Conservation (phyloP, 2,888 invertebrate species). For the Dusona sp. region DNA sequence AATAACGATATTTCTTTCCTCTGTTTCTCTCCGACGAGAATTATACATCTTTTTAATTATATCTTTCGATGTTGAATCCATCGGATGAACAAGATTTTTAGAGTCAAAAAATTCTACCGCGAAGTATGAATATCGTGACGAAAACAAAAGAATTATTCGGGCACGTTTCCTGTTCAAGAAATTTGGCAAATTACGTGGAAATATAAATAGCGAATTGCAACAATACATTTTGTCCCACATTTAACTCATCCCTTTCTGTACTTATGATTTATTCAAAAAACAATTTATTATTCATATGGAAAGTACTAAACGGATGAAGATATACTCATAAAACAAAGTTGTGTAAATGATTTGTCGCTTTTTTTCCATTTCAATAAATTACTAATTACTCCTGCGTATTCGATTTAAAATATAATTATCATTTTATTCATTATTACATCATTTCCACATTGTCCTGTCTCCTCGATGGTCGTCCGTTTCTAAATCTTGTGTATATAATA, state of each 20-base stretch:
- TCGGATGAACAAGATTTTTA: background rate
- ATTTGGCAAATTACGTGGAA: background rate
- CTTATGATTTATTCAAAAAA: background rate
- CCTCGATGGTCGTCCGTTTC: background rate
- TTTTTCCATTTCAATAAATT: background rate
- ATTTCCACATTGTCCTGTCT: background rate
- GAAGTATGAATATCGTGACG: background rate
- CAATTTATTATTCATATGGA: background rate
- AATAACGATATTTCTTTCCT: background rate
- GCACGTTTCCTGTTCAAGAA: background rate
- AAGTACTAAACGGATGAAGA: background rate
- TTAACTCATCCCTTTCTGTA: background rate
- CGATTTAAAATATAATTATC: background rate
- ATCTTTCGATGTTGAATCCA: background rate
- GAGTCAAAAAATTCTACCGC: background rate
- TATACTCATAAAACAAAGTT: background rate
- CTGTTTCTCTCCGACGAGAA: background rate
- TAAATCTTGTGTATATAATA: background rate
- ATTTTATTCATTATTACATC: background rate
- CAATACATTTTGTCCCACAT: background rate
- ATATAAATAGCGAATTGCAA: background rate
- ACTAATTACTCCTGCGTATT: background rate
- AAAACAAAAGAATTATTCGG: background rate
- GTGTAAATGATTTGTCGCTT: background rate
- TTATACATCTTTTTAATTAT: background rate